Conservation (phyloP, 2,113 vertebrate species). For the Eulemur macaco region DNA sequence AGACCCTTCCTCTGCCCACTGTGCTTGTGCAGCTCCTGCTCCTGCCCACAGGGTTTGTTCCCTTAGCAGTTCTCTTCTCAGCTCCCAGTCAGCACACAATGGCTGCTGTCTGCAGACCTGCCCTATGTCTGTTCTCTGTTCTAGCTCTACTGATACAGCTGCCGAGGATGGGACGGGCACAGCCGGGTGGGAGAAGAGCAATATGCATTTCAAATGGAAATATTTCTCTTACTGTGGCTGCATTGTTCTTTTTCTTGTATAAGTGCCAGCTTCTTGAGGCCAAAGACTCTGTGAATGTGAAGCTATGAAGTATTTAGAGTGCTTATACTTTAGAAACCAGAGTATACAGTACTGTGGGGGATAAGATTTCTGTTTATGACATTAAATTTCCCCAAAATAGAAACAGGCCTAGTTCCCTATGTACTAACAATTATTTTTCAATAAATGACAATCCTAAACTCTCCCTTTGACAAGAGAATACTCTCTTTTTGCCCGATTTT, state of each 20-base stretch:
- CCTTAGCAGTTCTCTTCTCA: too few species aligned
- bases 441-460: constrained; percentile 34
- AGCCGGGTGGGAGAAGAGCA: not conserved
- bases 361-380: constrained; percentile 50
- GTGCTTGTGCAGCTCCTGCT: too few species aligned
- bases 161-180: accelerated
- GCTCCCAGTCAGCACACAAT: not conserved
- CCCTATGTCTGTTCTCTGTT: not conserved
- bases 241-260: not conserved
- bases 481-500: constrained; percentile 25
- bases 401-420: not conserved
- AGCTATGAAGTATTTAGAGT: not conserved
- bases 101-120: not conserved
- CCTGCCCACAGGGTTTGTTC: accelerated
- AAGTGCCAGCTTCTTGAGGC: not conserved
- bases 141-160: too few species aligned
- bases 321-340: constrained; percentile 13
- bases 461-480: not conserved
- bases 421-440: constrained; percentile 51
- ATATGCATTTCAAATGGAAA: not conserved
- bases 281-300: not conserved
- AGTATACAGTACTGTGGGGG: not conserved
- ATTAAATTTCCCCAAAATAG: not conserved
- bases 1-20: accelerated
- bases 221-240: not conserved